Base-by-base conservation (phyloP, 2,888 invertebrate species). In the Eurytoma adleriae region DNA sequence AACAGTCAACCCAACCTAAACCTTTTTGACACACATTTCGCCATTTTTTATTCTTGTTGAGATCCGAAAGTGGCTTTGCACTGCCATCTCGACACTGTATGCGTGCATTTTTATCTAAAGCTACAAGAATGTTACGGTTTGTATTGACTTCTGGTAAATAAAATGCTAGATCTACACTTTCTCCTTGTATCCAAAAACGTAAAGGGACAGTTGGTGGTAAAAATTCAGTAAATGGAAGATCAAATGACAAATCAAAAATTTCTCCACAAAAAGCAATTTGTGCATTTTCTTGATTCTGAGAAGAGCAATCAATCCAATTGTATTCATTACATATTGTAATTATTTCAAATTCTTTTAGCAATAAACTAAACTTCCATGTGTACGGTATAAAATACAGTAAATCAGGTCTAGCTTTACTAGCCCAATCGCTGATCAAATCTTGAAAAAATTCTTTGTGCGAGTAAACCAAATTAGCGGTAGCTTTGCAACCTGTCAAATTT, bases 301-400 rank as follows among this genome's bases (percentile, higher is more conserved):
- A 98, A 75, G 98, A 97, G 87, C 99, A 99, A 91, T 99, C 99
- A 84, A 99, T 96, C 99, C 99, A 99, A 91, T 99, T 99, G 91
- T 97, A 97, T 89, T 99, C 97, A 91, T 99, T 99, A 87, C 97
- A 96, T 18, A 97, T 92, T 61, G 98, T 96, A 0, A 99, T 94
- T 18, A 99, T 93, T 91, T 99, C 98, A 91, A 99, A 98, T 91
- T 99, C 98, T 90, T 99, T 98, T 27, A 98, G 91, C 12, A 97
- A 92, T 81, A 99, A 92, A 82, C 95, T 96, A 87, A 99, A 96
- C 89, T 96, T 96, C 96, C 98, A 99, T 0, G 98, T 98, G 91
- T 98, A 99, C 1, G 99, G 99, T 74, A 99, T 96, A 92, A 99
- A 99, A 88, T 96, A 95, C 78, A 97, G 93, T 75, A 99, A 94